phyloP scores from a whole-genome alignment of 2,888 invertebrate genomes.

The Spicauda simplicius region DNA sequence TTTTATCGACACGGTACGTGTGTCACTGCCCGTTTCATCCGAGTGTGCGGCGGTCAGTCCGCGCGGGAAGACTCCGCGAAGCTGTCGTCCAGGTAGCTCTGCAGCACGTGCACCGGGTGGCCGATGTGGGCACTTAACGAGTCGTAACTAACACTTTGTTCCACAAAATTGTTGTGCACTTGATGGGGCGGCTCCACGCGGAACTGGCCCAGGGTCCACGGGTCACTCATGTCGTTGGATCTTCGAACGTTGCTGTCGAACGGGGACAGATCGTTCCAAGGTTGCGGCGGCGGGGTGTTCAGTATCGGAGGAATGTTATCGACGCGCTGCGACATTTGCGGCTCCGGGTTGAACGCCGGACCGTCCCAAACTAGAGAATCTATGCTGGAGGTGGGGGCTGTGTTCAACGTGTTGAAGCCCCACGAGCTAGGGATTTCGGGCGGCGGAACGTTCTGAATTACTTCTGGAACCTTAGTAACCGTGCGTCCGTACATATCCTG shows the following conservation, averaged over 20 bases:
- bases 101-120: conserved; percentile 59
- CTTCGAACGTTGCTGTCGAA: conserved; percentile 62
- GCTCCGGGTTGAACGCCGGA: conserved; percentile 54
- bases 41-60: conserved; percentile 61
- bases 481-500: conserved; percentile 64
- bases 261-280: conserved; percentile 66
- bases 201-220: conserved; percentile 74
- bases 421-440: conserved; percentile 64
- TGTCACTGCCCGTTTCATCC: conserved; percentile 5
- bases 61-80: conserved; percentile 72
- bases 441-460: conserved; percentile 57
- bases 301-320: conserved; percentile 62
- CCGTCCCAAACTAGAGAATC: conserved; percentile 71
- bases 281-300: conserved; percentile 67
- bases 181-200: conserved; percentile 72
- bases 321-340: conserved; percentile 49
- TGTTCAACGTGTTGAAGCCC: conserved; percentile 63
- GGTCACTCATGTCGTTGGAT: conserved; percentile 61
- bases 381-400: conserved; percentile 55
- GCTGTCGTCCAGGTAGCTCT: conserved; percentile 69
- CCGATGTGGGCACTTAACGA: conserved; percentile 62
- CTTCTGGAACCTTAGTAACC: conserved; percentile 60
- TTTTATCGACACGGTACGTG: conserved; percentile 1
- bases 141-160: conserved; percentile 72
- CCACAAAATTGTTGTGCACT: conserved; percentile 70